Evolutionary conservation across 2,888 invertebrate species (phyloP), one percentile per base, ranked within the genome.

Genomic region (Hirtodrosophila duncani): DNA sequence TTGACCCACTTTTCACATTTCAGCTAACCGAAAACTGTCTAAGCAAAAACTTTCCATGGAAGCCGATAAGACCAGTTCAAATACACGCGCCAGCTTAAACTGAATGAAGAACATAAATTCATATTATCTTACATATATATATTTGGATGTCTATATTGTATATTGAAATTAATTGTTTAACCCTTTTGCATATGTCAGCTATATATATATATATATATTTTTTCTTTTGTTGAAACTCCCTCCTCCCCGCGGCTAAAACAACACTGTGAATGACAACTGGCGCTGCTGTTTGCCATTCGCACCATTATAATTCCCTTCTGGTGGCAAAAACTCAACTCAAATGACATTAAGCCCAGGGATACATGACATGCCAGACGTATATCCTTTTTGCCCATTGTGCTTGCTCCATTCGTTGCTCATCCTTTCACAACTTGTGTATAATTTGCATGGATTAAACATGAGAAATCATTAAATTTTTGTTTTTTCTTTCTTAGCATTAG

Each of bases 371-470:
- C 18, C 34, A n/a, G n/a, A n/a, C n/a, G n/a, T n/a, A 8, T 34
- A 18, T 34, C 18, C 34, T 34, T 34, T 14, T 30, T 30, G 30
- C 13, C 9, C 17, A 5, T 21, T 3, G 9, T 7, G 16, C 11
- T 33, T 26, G 14, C 8, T 13, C 10, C 29, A 24, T 33, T 14
- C 14, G 14, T 24, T 37, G 29, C 9, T 21, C 16, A n/a, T 9
- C 42, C 23, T 29, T 42, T 42, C 44, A 39, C 56, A 41, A 45
- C 44, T 48, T 59, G 52, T 39, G 50, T 63, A 52, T 63, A 77
- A 77, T 77, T 81, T 75, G 57, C 75, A 75, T 63, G 65, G 81
- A 81, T 77, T 77, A 75, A 63, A 66, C 53, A 79, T 63, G 58
- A 27, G 42, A 57, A 65, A 81, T 75, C 75, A 79, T 77, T 77